Base-by-base conservation (phyloP, 2,113 vertebrate genomes). In the Electrona antarctica region DNA sequence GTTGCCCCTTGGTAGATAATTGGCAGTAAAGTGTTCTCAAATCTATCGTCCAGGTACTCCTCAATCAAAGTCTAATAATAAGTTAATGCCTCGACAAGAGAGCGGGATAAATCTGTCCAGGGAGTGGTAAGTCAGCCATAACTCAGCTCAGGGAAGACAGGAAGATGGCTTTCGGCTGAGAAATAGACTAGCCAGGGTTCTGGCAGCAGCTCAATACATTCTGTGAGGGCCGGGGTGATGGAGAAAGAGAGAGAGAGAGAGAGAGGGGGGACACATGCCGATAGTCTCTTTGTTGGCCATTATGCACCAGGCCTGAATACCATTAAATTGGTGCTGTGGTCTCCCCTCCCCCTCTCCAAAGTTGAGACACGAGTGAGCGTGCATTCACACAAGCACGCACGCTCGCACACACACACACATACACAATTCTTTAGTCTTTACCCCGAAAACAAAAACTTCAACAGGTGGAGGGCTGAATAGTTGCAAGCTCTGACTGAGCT, bases 231-330 rank as follows among this genome's bases (percentile, higher is more conserved):
- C 33, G 33, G 3, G 21, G 48, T 11, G 28, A 48, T 62, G 7
- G 54, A 11, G 41, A 47, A 33, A 9, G 57, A 59, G 57, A 41
- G 33, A 41, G 33, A 41, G 33, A 41, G 33, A 41, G 33, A 41
- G 33, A 41, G 33, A 41, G 74, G 67, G 70, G 78, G 71, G 71
- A 84, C 74, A 65, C 85, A 90, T 82, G 78, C 87, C 85, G 82
- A 83, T 76, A 69, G 76, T 67, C 69, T 82, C 87, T 89, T 86
- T 90, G 85, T 87, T 85, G 63, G 69, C 72, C 56, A 73, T 82
- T 76, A 83, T 83, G 77, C 81, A 84, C 69, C 51, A 47, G 73
- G 79, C 77, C 80, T 88, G 85, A 89, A 83, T 75, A 73, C 85
- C 75, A 73, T 86, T 80, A 83, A 77, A 80, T 83, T 86, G 71